These are phyloP conservation scores for Dryoscopus gambensis DNA, from an alignment of 2,113 vertebrate genomes.

Conservation along the genomic window DNA sequence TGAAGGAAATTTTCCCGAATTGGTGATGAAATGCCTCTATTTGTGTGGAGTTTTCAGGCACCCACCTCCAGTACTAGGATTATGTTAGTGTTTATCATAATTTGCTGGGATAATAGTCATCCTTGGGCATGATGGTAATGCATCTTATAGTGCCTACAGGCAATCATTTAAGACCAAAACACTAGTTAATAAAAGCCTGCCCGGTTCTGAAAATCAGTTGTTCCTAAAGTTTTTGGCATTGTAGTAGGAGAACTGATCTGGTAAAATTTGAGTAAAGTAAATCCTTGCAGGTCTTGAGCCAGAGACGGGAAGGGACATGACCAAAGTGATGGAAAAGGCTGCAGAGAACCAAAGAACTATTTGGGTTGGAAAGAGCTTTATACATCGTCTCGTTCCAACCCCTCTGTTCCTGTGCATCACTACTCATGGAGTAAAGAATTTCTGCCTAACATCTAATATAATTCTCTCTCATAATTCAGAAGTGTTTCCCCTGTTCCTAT, in stretches of 20 bases:
- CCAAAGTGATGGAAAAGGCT: neutral
- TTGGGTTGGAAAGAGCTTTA: neutral
- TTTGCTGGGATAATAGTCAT: neutral
- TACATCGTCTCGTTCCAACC: neutral
- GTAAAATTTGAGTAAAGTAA: neutral
- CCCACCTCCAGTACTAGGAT: neutral
- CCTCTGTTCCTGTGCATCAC: neutral
- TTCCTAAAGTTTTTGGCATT: neutral
- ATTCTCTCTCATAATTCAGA: neutral
- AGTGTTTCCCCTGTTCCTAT: neutral
- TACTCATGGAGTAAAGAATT: neutral
- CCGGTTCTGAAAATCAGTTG: neutral
- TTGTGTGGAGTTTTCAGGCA: neutral
- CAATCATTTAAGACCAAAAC: neutral
- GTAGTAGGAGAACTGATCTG: neutral
- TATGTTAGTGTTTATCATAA: neutral
- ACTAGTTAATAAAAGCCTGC: neutral
- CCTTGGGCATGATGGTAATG: neutral
- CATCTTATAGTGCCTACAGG: neutral
- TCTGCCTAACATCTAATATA: too few species aligned
- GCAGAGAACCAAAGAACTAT: fast-evolving
- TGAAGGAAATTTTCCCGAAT: neutral
- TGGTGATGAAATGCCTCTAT: neutral
- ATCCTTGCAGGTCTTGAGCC: neutral
- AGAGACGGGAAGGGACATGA: neutral